A percentile compares a stretch with the other conserved stretches of the same genome.
Conservation (phyloP, 2,797 vertebrate species). For the Enteromius unitaeniatus region DNA sequence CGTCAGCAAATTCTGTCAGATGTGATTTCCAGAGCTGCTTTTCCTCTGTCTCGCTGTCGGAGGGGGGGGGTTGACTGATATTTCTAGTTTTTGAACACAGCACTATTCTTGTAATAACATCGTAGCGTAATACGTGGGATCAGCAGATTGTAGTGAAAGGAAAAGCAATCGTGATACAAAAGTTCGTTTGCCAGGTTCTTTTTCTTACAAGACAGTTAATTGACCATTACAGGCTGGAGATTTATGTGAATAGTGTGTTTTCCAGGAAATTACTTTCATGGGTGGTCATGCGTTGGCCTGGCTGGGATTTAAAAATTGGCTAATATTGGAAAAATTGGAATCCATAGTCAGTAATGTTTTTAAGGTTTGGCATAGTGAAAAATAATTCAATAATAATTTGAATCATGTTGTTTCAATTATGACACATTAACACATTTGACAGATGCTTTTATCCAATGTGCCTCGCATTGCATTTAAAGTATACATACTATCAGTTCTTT, state of each 20-base stretch:
- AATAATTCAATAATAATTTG: neutral
- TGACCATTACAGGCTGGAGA: neutral
- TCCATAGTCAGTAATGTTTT: too few species aligned
- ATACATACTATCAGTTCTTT: neutral
- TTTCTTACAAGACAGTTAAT: neutral
- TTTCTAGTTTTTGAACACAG: constrained; percentile 25
- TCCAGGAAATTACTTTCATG: neutral
- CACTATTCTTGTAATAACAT: neutral
- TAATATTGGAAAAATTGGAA: neutral
- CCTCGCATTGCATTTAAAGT: neutral
- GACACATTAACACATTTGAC: neutral
- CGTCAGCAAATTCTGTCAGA: constrained; percentile 49
- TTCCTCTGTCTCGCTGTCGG: constrained; percentile 72
- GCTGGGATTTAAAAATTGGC: neutral
- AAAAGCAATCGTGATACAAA: neutral
- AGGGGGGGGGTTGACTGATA: constrained; percentile 53
- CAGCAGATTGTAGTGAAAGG: neutral
- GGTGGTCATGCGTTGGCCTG: neutral
- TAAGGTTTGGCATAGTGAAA: too few species aligned
- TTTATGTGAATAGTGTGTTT: neutral
- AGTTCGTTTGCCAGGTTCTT: neutral
- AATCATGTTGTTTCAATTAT: neutral
- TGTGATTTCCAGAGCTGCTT: constrained; percentile 56
- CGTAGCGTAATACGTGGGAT: neutral
- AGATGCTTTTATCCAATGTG: neutral